Base-by-base conservation (phyloP, 2,797 vertebrate genomes). In the Silurus aristotelis region DNA sequence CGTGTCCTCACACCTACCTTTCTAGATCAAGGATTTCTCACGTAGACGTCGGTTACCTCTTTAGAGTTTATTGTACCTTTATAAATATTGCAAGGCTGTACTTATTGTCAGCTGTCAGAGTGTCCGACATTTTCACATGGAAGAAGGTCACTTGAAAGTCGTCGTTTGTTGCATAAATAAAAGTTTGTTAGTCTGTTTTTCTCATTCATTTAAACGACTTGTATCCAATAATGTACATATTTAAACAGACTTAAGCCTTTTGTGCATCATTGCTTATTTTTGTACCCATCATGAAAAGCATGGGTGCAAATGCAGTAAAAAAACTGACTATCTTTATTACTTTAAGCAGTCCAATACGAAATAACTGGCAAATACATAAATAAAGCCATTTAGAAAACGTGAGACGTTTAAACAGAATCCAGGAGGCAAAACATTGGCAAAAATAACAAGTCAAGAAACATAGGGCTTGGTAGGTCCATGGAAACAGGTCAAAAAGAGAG, bases 1-100 rank as follows among this genome's bases (percentile, higher is more conserved):
- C 89, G 85, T 86, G 78, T 86, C 63, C 31, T 71, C 55, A 73
- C 31, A 66, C 48, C 64, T 68, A 43, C 64, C 61, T 63, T 84
- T 56, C 56, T 48, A 84, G 52, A 63, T 81, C 58, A 86, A 70
- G 76, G 52, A 52, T 70, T 48, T 48, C 17, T 81, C 17, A 79
- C 13, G 14, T 46, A 66, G 5, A 55, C 19, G 38, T 55, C 22
- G 20, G 25, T 55, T 77, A 31, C 19, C 25, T 58, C 9, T 77
- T 58, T 12, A 58, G 56, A 12, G 27, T 58, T 58, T 58, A 20
- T 19, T 58, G 1, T 9, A 10, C 13, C 72, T 56, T 27, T 56
- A 27, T 56, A 55, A 55, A 76, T 58, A 76, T 38, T 19, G 15
- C 55, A 19, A 9, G 25, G 71, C 46, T 73, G 43, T 22, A 5